Percentiles rank a stretch among this genome's conserved stretches.
phyloP scores from a whole-genome alignment of 2,797 vertebrate species.

The Paramormyrops hopkinsi region DNA sequence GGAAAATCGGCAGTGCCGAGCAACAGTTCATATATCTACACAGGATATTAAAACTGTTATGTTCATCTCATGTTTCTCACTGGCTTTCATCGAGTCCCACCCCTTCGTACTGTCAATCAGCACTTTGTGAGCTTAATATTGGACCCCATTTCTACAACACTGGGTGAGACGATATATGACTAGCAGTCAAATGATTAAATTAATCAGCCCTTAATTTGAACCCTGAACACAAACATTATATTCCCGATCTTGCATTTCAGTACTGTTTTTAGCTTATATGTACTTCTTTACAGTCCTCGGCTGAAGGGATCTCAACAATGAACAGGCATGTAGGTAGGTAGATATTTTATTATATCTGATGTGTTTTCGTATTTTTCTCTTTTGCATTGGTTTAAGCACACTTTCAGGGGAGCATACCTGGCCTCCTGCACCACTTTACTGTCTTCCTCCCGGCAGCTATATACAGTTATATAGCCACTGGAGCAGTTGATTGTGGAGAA shows the following conservation, averaged over 20 bases:
- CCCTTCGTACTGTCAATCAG: background rate
- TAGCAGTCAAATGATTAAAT: background rate
- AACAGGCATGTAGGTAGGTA: background rate
- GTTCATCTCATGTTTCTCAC: background rate
- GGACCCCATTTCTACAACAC: background rate
- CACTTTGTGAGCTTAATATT: background rate
- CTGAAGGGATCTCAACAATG: background rate
- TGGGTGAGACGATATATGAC: background rate
- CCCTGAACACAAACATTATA: background rate
- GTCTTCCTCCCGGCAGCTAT: conserved; percentile 66
- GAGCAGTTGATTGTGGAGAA: conserved; percentile 78
- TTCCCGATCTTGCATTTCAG: background rate
- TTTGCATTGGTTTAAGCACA: background rate
- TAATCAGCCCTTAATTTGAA: background rate
- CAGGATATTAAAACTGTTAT: background rate
- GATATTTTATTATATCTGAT: background rate
- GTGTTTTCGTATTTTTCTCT: background rate
- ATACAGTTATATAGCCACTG: conserved; percentile 79
- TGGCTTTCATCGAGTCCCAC: background rate
- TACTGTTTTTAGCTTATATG: background rate
- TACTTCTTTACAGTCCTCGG: background rate
- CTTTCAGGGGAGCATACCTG: conserved; percentile 62
- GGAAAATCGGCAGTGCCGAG: background rate
- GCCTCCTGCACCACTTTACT: conserved; percentile 88
- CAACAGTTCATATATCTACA: background rate